Base-by-base conservation (phyloP, 2,797 vertebrate genomes). In the Champsocephalus esox region DNA sequence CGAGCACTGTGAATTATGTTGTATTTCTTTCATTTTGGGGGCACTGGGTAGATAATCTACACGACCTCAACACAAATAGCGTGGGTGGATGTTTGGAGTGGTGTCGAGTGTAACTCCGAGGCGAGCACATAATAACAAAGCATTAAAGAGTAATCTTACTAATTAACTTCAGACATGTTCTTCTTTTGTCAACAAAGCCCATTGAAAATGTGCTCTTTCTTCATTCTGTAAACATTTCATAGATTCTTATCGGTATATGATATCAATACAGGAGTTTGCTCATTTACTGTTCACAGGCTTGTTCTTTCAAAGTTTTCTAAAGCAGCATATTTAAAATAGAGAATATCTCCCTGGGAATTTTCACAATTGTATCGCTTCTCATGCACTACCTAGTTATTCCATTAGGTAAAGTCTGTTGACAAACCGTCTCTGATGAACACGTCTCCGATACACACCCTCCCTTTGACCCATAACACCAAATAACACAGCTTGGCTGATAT, bases 11-110 rank as follows among this genome's bases (percentile, higher is more conserved):
- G 16, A 60, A 24, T 61, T 9, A 28, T 46, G 38, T 64, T 50
- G 51, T 1, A 54, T 73, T 56, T 55, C 16, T 66, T n/a, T 73
- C 5, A 51, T 46, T 67, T 65, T 45, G 51, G n/a, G 48, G 34
- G 32, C 48, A 61, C 5, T 69, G 24, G 12, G 5, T 11, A n/a
- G 32, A 55, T 48, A 3, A 52, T 43, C 19, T 12, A n/a, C 34
- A 44, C 21, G 49, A 75, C 57, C 60, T 34, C 38, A 38, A 61
- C 13, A 44, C 57, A 41, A 28, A 65, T 19, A 2, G 32, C 5
- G 51, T 32, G 54, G 12, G 11, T 46, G 61, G 41, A 16, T 49
- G 58, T 58, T 24, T 38, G 48, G 14, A 3, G n/a, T 38, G 24
- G 21, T 28, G 28, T 68, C 12, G 16, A 19, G 55, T 38, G 57